These are phyloP conservation scores for Resseliella maxima DNA, from an alignment of 2,888 invertebrate genomes.

Conservation along the genomic window DNA sequence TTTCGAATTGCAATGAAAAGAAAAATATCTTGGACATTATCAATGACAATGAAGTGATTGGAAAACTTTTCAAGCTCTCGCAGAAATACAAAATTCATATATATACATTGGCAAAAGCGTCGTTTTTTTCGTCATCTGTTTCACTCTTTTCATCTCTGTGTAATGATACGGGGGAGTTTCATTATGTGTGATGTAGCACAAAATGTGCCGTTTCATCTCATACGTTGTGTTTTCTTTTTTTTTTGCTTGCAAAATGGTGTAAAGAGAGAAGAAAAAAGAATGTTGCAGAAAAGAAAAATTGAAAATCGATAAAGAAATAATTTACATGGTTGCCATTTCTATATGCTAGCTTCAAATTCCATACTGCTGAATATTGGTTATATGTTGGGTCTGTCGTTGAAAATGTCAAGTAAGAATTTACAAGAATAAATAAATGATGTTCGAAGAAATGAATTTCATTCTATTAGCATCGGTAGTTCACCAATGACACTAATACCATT, in stretches of 20 bases:
- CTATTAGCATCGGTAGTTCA: not conserved
- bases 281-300: constrained; percentile 32
- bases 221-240: not conserved
- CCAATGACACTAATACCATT: not conserved
- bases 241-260: no score
- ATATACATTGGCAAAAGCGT: not conserved
- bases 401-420: not conserved
- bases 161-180: constrained; percentile 11
- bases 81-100: not conserved
- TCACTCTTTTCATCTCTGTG: not conserved
- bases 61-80: constrained; percentile 19
- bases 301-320: constrained; percentile 53
- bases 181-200: not conserved
- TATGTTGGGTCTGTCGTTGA: not conserved
- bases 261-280: not conserved
- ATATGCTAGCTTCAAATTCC: not conserved
- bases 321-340: not conserved
- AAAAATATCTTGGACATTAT: not conserved
- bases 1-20: not conserved
- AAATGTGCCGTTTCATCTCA: not conserved
- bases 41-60: constrained; percentile 22
- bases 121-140: no score
- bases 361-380: not conserved
- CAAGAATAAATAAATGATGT: constrained; percentile 32
- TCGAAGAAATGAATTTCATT: not conserved